Percentiles rank a stretch among this genome's conserved stretches.
Evolutionary conservation across 2,113 vertebrate species (phyloP).

Genomic region (Vanacampus margaritifer): DNA sequence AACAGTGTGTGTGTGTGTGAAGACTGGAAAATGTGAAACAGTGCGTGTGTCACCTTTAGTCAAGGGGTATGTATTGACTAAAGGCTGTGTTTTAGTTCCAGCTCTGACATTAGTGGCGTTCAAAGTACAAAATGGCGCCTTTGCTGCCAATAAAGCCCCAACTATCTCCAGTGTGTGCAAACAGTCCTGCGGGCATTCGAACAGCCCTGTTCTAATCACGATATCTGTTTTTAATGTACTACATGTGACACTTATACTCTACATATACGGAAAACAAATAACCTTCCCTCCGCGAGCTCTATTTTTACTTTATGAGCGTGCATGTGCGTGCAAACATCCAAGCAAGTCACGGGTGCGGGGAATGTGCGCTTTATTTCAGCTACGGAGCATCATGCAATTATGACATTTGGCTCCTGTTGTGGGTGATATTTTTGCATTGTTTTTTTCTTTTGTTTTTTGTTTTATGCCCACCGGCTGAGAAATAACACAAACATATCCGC

Average conservation of each 20-base stretch:
- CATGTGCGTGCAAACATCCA: conserved; percentile 10
- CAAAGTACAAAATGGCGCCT: conserved; percentile 35
- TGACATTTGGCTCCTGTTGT: conserved; percentile 36
- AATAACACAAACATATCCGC: conserved; percentile 35
- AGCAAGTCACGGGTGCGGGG: conserved; percentile 35
- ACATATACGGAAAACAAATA: background rate
- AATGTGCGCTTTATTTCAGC: conserved; percentile 25
- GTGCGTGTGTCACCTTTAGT: conserved; percentile 7
- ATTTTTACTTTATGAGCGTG: background rate
- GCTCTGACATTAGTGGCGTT: conserved; percentile 55
- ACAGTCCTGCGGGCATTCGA: background rate
- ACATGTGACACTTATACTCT: background rate
- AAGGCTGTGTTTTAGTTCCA: conserved; percentile 49
- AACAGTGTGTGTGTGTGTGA: conserved; percentile 3
- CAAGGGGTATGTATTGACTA: conserved; percentile 25
- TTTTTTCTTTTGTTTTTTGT: conserved; percentile 26
- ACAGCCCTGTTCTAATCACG: background rate
- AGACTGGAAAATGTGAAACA: background rate
- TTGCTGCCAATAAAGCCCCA: conserved; percentile 39
- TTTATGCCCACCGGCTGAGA: conserved; percentile 39
- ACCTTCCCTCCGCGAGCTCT: background rate
- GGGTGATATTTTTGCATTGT: conserved; percentile 9
- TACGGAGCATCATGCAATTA: conserved; percentile 27
- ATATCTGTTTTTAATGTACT: background rate
- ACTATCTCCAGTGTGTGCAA: conserved; percentile 17